Base-by-base conservation (phyloP, 2,113 vertebrate species). In the Pardalotus punctatus region DNA sequence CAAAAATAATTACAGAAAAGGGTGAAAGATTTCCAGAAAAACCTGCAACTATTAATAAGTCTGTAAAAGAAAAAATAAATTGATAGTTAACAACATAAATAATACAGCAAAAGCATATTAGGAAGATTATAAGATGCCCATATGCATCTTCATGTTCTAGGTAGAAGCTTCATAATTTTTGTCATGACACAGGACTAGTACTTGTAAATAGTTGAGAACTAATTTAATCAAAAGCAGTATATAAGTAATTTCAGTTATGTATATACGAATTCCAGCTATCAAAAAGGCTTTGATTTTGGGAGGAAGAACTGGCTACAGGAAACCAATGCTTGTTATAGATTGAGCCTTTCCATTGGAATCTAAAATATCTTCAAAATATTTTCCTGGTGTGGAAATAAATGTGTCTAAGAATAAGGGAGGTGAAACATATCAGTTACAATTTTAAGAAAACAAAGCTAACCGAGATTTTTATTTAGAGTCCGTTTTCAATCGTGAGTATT, bases 401-500 rank as follows among this genome's bases (percentile, higher is more conserved):
- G 5, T 38, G 35, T 43, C 12, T 47, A 60, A 84, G 14, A 70
- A 53, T 72, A 79, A 72, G 9, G 15, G 31, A 79, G 36, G 28
- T 43, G 51, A 83, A 71, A 74, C 9, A 4, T 53, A 54, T 23
- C 12, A 40, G 51, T 76, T 78, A 13, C 0, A 40, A 19, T 85
- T 76, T 81, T 85, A 78, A 54, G 36, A 42, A 93, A 81, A 48
- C 45, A 77, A 87, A 73, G 18, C 16, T 79, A 38, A 28, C 36
- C 3, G 19, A 38, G 33, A 33, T 23, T n/a, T 19, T 56, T 47
- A 29, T 35, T 88, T 24, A 0, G 12, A 3, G 14, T 40, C 54
- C 3, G 31, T 73, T 82, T 95, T 94, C 72, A 97, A 83, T 92
- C 25, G 45, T 94, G 88, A 62, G 91, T 57, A 36, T 96, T 84